Base-by-base conservation (phyloP, 1,140 invertebrate species). In the Leptopilina boulardi region DNA sequence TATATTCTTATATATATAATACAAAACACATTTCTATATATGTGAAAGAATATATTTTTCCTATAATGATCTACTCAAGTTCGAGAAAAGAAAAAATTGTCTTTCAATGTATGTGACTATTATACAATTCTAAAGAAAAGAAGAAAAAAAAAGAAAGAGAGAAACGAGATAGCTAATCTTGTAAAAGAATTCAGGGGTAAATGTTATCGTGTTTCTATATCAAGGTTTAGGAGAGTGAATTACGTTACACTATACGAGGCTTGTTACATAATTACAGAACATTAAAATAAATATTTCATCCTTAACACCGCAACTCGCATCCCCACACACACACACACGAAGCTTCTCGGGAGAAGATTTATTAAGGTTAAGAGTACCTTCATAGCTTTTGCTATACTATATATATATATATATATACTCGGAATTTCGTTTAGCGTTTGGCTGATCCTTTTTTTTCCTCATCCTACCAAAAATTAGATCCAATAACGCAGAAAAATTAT, bases 231-330 rank as follows among this genome's bases (percentile, higher is more conserved):
- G 56, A 42, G 44, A 74, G 42, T 74, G 70, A 79, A 79, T 81
- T 74, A 74, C 80, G 74, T 21, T 47, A 11, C 42, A 15, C 34
- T 47, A n/a, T n/a, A n/a, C n/a, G 18, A 26, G 21, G 66, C 44
- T 47, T 51, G 11, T 76, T 79, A 74, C 66, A 74, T 77, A 79
- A 79, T 79, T 79, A 77, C 47, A 41, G 21, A 5, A 42, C 30
- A 74, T 74, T 74, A 59, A 79, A 74, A 76, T 79, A 81, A 81
- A 81, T 77, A 74, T 77, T 81, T 81, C 66, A 73, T 42, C 11
- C 42, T 26, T 5, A 21, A 11, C 23, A n/a, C 44, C 44, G 13
- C 73, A 70, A 77, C 59, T 30, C 59, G 59, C 26, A 42, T 51
- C 30, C 41, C 44, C 34, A 38, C 51, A 70, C 30, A 19, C 23